These are phyloP conservation scores for Pyrochroa serraticornis DNA, from an alignment of 2,888 invertebrate genomes.

Conservation along the genomic window DNA sequence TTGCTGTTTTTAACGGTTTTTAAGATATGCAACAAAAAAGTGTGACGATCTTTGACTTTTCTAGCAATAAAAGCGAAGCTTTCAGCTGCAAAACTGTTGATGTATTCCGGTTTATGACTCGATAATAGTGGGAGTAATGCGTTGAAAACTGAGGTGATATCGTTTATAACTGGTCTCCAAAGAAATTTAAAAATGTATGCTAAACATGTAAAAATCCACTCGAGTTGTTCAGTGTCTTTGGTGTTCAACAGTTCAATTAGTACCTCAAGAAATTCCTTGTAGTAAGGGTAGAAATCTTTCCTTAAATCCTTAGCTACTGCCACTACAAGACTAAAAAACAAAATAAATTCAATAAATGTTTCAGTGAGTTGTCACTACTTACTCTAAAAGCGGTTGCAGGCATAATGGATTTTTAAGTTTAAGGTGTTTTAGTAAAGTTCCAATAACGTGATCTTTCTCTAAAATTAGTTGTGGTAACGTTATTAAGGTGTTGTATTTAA, in stretches of 20 bases:
- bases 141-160: slow-evolving; percentile 75
- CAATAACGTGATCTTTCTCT: slow-evolving; percentile 77
- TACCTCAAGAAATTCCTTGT: slow-evolving; percentile 74
- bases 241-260: slow-evolving; percentile 74
- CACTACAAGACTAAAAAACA: slow-evolving; percentile 72
- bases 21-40: slow-evolving; percentile 74
- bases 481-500: slow-evolving; percentile 68
- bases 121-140: slow-evolving; percentile 77
- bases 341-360: slow-evolving; percentile 26
- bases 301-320: slow-evolving; percentile 87
- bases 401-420: slow-evolving; percentile 73
- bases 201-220: slow-evolving; percentile 83
- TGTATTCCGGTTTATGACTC: slow-evolving; percentile 78
- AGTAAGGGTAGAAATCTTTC: slow-evolving; percentile 87
- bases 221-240: slow-evolving; percentile 83
- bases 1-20: slow-evolving; percentile 68
- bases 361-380: slow-evolving; percentile 56
- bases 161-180: slow-evolving; percentile 81
- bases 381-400: slow-evolving; percentile 85
- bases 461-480: slow-evolving; percentile 86
- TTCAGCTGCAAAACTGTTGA: slow-evolving; percentile 93
- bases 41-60: slow-evolving; percentile 80
- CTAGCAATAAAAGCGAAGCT: slow-evolving; percentile 94
- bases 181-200: slow-evolving; percentile 91
- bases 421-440: slow-evolving; percentile 75